Evolutionary conservation across 2,797 vertebrate genomes (phyloP), one percentile per base, ranked within the genome.

Genomic region (Chromis chromis): DNA sequence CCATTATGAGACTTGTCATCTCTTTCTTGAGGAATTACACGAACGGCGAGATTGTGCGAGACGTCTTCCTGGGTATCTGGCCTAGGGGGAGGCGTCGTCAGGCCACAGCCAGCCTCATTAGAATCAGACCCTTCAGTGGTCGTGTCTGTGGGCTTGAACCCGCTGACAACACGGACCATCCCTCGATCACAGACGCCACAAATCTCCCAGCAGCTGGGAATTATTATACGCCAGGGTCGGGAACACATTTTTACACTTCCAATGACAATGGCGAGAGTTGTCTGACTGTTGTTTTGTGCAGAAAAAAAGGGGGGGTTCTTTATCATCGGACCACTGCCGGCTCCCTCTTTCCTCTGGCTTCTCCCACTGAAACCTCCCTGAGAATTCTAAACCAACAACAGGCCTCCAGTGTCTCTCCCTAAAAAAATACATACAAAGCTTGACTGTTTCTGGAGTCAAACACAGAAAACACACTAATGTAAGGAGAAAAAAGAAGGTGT

Each of bases 191-290:
- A 80, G 82, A 81, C 60, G 24, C 71, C 73, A 58, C 82, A 85
- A 57, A 59, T 76, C 72, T 75, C 63, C 69, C 53, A 62, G 76
- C 94, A 92, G 83, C 89, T 93, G 92, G 85, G 82, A 84, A 65
- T 55, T 70, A 89, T 94, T 89, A 88, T 46, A 55, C 1, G 1
- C 48, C 49, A 70, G 53, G 59, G 71, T 70, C 86, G 86, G 75
- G 44, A 85, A 76, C 39, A 63, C 52, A 73, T 85, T 91, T 87
- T 81, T 46, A 82, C 82, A 74, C 78, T 80, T 83, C 65, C 67
- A 79, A 9, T 81, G 81, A 89, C 85, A 89, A 87, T 89, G 76
- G 87, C 7, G 16, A 66, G 78, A 81, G 61, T 84, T 83, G 81
- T 85, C 53, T 84, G 70, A 25, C 61, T 65, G 56, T 81, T 87